phyloP scores from a whole-genome alignment of 2,113 vertebrate species.

The Thinocorus orbignyianus region DNA sequence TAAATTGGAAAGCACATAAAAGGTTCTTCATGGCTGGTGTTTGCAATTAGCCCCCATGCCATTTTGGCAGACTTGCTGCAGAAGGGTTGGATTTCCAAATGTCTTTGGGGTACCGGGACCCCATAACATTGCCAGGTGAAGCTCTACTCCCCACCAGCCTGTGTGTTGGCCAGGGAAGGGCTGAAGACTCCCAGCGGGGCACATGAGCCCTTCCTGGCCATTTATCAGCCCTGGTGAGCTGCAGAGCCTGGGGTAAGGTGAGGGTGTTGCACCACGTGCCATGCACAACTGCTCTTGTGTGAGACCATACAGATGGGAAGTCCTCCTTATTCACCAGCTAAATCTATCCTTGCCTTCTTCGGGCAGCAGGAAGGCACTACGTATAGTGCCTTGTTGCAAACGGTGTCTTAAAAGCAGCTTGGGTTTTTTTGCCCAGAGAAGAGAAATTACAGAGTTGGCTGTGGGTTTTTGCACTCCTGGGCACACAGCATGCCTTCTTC shows the following conservation, averaged over 20 bases:
- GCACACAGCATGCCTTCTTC: not conserved
- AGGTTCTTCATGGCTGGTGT: not conserved
- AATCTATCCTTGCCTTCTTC: not conserved
- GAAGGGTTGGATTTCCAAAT: not conserved
- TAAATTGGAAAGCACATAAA: not conserved
- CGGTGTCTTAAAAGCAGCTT: not conserved
- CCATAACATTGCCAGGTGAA: not conserved
- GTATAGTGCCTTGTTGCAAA: not conserved
- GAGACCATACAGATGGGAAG: not conserved
- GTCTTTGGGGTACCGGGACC: not conserved
- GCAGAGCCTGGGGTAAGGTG: not conserved
- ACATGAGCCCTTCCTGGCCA: not conserved
- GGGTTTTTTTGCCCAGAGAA: not conserved
- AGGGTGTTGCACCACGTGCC: not conserved
- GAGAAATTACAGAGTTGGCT: not conserved
- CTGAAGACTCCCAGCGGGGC: not conserved
- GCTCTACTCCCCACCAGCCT: not conserved
- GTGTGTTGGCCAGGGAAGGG: not conserved
- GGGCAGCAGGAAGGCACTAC: not conserved
- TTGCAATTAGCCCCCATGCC: not conserved
- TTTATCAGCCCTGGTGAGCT: not conserved
- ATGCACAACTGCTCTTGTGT: not conserved
- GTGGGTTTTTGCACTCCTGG: not conserved
- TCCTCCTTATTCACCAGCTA: not conserved
- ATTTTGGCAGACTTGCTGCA: rapidly evolving